Base-by-base conservation (phyloP, 2,113 vertebrate species). In the Anthoscopus minutus region DNA sequence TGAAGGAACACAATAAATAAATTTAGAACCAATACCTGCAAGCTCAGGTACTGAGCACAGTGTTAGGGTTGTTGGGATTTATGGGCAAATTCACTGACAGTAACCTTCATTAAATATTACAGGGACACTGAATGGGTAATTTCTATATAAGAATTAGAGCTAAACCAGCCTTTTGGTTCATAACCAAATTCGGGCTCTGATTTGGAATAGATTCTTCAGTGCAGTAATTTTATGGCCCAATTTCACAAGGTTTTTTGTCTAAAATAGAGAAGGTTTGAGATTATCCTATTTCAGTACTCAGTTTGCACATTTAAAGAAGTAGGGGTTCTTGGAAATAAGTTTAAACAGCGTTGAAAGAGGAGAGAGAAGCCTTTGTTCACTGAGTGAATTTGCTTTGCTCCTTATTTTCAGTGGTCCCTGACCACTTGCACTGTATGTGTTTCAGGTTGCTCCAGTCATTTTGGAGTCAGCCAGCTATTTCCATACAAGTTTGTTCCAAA, bases 351-450 rank as follows among this genome's bases (percentile, higher is more conserved):
- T 9, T 85, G 64, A 82, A 82, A 81, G 30, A 84, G 24, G 50
- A 89, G 7, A 92, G 35, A 37, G 40, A 74, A 81, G 45, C 27
- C 50, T 93, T 65, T 58, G 35, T 72, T 37, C 35, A 24, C 44
- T 2, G 1, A 56, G 37, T 14, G 24, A 60, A 28, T 79, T 30
- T 64, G 70, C 27, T 42, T 72, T 50, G 17, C 11, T 80, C 70
- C 40, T 40, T 50, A 2, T 50, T 82, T 89, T 40, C 51, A 62
- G 35, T 28, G 47, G 54, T 62, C 35, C 47, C 56, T 84, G 33
- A 48, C 13, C 0, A 2, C 50, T 45, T 54, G 20, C 6, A 80
- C 45, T 5, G 0, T 3, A 28, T 7, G 10, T 22, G 9, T 24
- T 22, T 28, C 30, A 87, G 44, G 38, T 57, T 60, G 57, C 17